These are phyloP conservation scores for Palloptera scutellata DNA, from an alignment of 2,888 invertebrate genomes.

Conservation along the genomic window DNA sequence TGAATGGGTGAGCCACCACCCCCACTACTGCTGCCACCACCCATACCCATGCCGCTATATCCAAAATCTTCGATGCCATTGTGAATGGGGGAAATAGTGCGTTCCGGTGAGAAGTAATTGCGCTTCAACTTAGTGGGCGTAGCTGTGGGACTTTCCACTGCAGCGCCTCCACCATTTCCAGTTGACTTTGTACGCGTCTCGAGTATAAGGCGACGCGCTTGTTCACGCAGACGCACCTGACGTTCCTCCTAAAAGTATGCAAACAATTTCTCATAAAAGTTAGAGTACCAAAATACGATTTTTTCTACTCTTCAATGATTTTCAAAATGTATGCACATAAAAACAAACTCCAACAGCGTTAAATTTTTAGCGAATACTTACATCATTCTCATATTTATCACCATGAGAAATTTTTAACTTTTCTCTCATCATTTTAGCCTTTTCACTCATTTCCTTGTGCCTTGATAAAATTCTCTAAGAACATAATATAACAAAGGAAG, in stretches of 20 bases:
- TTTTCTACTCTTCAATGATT: background rate
- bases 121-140: constrained; percentile 61
- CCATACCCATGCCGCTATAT: constrained; percentile 31
- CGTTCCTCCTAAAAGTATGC: constrained; percentile 76
- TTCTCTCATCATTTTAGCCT: constrained; percentile 64
- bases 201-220: constrained; percentile 88
- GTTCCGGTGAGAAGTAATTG: constrained; percentile 61
- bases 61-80: constrained; percentile 52
- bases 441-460: constrained; percentile 65
- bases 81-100: constrained; percentile 63
- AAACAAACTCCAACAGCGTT: constrained; percentile 1
- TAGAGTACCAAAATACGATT: background rate
- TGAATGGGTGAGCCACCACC: constrained; percentile 32
- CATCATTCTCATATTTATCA: constrained; percentile 56
- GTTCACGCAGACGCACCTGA: constrained; percentile 83
- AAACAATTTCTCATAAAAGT: background rate
- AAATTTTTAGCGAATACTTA: constrained; percentile 53
- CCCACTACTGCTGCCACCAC: constrained; percentile 32
- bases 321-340: constrained; percentile 24
- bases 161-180: constrained; percentile 41
- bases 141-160: constrained; percentile 54
- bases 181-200: constrained; percentile 73
- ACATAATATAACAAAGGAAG: constrained; percentile 19
- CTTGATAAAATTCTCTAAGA: constrained; percentile 64
- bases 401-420: constrained; percentile 59